Evolutionary conservation across 2,888 invertebrate genomes (phyloP), one percentile per base, ranked within the genome.

Genomic region (Conus canariensis): DNA sequence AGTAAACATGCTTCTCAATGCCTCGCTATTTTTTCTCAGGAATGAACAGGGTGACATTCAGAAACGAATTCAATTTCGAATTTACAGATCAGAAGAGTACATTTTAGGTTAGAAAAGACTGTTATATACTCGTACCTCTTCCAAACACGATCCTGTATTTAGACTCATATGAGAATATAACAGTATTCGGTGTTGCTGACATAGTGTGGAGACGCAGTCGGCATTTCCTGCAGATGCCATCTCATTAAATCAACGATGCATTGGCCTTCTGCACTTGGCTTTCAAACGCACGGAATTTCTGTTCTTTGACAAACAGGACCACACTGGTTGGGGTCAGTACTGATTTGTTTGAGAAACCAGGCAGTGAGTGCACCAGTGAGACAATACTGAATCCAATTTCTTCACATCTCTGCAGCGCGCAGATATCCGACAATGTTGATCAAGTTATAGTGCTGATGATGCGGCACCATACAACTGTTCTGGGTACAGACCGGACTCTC

Each of bases 181-280:
- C 45, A 45, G 45, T 45, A 4, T 45, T 3, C 3, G 64, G 10
- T 64, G 64, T 16, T 64, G 64, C 10, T 64, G 64, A 64, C 64
- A 64, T 10, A 64, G 16, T 16, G 2, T 64, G 64, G 64, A 64
- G 10, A 10, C 64, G 1, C 64, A 64, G 4, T 14, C 64, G 16
- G 64, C 64, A 64, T 90, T 60, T 22, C 22, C 45, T 56, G 58
- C 85, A 90, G 80, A 88, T 90, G 91, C 85, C 88, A 88, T 91
- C 88, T 85, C 90, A 91, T 91, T 91, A 90, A 88, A 88, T 59
- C 60, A 64, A 12, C 60, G 25, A 25, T 25, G 64, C 16, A 60
- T 60, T 25, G 10, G 60, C 60, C 85, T 45, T n/a, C 22, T n/a
- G 6, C 45, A 80, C 30, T 45, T 25, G 25, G 85, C 85, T 85